Conservation (phyloP, 1,140 invertebrate genomes). For the Onthophagus taurus region DNA sequence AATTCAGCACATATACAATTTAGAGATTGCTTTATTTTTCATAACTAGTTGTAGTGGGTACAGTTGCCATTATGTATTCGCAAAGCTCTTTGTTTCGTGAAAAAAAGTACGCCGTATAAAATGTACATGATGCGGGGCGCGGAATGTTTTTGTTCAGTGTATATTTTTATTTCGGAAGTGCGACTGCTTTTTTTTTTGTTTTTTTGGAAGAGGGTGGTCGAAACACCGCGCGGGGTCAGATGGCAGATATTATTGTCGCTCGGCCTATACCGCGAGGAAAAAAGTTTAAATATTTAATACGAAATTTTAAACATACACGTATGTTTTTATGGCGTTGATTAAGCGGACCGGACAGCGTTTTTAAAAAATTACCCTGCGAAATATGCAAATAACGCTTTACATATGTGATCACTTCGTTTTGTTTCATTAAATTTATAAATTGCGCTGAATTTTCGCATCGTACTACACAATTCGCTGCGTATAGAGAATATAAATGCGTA, state of each 20-base stretch:
- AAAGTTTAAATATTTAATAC: conserved; percentile 7
- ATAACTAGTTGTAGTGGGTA: too few species aligned
- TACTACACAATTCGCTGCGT: conserved; percentile 32
- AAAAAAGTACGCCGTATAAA: too few species aligned
- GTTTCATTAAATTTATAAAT: conserved; percentile 40
- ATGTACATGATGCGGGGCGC: too few species aligned
- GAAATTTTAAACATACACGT: conserved; percentile 7
- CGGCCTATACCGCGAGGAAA: not conserved
- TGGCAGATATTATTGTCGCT: not conserved
- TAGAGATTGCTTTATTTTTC: too few species aligned
- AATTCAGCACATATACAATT: too few species aligned
- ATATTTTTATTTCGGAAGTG: too few species aligned
- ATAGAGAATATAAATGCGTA: conserved; percentile 38
- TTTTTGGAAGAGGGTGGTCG: conserved; percentile 20
- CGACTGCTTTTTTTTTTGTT: too few species aligned
- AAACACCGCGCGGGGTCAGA: conserved; percentile 17
- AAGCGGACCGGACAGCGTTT: conserved; percentile 4
- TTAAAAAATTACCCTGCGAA: conserved; percentile 8
- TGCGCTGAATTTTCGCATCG: conserved; percentile 35
- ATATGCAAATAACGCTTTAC: conserved; percentile 9
- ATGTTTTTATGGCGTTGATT: conserved; percentile 4
- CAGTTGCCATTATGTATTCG: too few species aligned
- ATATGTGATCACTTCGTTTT: conserved; percentile 29
- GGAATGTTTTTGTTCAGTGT: too few species aligned
- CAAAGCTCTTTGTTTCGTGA: too few species aligned